These are phyloP conservation scores for Acutogordius australiensis DNA, from an alignment of 2,888 invertebrate species.

Conservation along the genomic window DNA sequence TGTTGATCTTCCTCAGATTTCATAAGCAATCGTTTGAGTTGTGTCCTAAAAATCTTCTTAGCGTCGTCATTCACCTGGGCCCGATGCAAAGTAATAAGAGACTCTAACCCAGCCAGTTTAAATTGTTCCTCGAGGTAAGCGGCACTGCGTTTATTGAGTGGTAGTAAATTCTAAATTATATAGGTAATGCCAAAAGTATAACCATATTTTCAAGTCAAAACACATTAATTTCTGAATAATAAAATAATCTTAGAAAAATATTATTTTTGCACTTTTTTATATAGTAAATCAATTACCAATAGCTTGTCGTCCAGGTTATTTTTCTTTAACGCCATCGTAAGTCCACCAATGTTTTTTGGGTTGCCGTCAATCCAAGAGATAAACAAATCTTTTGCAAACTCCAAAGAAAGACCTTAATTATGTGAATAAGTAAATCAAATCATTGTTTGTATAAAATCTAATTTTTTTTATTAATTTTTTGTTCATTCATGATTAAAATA, in stretches of 20 bases:
- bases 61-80: conserved; percentile 38
- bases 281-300: background rate
- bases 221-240: too few relatives aligned
- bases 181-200: too few relatives aligned
- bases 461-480: too few relatives aligned
- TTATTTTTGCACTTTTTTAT: too few relatives aligned
- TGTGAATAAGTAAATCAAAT: background rate
- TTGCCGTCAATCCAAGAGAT: conserved; percentile 63
- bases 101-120: conserved; percentile 44
- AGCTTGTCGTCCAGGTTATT: conserved; percentile 5
- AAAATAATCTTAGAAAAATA: too few relatives aligned
- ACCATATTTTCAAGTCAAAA: too few relatives aligned
- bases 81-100: conserved; percentile 26
- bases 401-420: conserved; percentile 46
- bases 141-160: conserved; percentile 64
- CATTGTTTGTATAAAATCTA: background rate
- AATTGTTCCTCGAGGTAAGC: conserved; percentile 48
- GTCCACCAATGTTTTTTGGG: conserved; percentile 28
- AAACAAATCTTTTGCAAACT: conserved; percentile 71
- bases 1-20: too few relatives aligned
- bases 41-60: conserved; percentile 42
- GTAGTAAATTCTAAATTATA: conserved; percentile 57
- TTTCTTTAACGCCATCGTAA: conserved; percentile 15
- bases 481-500: too few relatives aligned
- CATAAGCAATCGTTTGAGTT: conserved; percentile 51